Conservation (phyloP, 2,797 vertebrate genomes). For the Staurois parvus region DNA sequence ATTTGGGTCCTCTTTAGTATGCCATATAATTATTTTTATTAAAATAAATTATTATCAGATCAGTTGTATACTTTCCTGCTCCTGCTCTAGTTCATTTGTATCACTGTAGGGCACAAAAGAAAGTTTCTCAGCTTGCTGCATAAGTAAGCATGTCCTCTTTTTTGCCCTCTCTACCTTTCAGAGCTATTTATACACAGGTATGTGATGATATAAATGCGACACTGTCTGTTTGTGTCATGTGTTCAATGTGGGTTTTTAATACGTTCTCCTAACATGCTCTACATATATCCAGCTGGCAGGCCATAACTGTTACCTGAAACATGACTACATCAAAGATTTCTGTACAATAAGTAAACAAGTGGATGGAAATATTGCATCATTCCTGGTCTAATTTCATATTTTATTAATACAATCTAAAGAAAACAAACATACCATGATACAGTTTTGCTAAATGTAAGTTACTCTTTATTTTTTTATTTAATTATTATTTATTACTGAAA, state of each 20-base stretch:
- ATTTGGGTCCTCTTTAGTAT: background rate
- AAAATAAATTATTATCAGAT: too few relatives aligned
- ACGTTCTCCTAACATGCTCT: background rate
- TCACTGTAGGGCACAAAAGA: background rate
- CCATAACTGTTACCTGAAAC: background rate
- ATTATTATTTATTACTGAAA: too few relatives aligned
- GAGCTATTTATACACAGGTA: slow-evolving; percentile 36
- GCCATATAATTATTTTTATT: background rate
- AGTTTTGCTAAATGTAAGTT: background rate
- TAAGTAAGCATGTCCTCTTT: background rate
- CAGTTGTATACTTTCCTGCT: background rate
- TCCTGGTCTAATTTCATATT: background rate
- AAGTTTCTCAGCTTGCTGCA: background rate
- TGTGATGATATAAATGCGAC: slow-evolving; percentile 22
- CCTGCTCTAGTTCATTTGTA: background rate
- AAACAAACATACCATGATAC: too few relatives aligned
- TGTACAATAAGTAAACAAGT: background rate
- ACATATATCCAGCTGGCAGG: background rate
- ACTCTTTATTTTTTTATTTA: background rate
- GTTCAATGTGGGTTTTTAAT: background rate
- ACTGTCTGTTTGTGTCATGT: slow-evolving; percentile 6
- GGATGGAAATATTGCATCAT: background rate
- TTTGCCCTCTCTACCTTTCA: background rate
- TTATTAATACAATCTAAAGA: background rate
- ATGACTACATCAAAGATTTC: background rate